Percentiles rank a stretch among this genome's conserved stretches.
Conservation (phyloP, 2,113 vertebrate species). For the Lagopus leucura region DNA sequence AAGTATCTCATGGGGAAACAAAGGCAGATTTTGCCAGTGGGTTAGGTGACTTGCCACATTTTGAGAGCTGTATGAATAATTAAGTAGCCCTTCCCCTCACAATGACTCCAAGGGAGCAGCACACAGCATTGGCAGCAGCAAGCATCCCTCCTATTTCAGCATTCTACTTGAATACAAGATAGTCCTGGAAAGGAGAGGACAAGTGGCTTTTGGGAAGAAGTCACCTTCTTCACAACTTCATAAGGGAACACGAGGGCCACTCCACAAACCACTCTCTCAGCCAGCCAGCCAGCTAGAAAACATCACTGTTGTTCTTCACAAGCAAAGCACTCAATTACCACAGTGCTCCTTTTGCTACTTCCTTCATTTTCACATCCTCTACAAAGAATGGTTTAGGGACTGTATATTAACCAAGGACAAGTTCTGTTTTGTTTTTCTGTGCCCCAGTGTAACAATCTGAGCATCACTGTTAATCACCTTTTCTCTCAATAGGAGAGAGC, state of each 20-base stretch:
- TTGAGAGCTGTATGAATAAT: not conserved
- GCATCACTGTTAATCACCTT: not conserved
- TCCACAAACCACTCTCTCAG: not conserved
- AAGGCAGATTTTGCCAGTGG: not conserved
- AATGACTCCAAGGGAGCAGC: not conserved
- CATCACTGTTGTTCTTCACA: not conserved
- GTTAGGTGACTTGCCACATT: not conserved
- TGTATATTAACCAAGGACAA: not conserved
- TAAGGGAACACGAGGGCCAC: not conserved
- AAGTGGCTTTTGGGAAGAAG: not conserved
- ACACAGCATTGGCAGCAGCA: not conserved
- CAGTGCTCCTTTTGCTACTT: not conserved
- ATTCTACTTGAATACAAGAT: not conserved
- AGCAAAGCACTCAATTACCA: not conserved
- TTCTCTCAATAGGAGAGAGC: not conserved
- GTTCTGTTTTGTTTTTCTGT: not conserved
- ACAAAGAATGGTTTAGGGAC: not conserved
- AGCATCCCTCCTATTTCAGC: not conserved
- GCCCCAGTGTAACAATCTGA: not conserved
- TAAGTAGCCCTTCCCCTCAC: not conserved
- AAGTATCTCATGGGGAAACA: not conserved
- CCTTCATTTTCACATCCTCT: slow-evolving; percentile 4
- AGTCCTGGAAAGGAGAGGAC: not conserved
- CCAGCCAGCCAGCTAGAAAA: not conserved
- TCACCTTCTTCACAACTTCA: not conserved